A percentile compares a stretch with the other conserved stretches of the same genome.
Conservation (phyloP, 2,888 invertebrate genomes). For the Drosophila imparisetae region DNA sequence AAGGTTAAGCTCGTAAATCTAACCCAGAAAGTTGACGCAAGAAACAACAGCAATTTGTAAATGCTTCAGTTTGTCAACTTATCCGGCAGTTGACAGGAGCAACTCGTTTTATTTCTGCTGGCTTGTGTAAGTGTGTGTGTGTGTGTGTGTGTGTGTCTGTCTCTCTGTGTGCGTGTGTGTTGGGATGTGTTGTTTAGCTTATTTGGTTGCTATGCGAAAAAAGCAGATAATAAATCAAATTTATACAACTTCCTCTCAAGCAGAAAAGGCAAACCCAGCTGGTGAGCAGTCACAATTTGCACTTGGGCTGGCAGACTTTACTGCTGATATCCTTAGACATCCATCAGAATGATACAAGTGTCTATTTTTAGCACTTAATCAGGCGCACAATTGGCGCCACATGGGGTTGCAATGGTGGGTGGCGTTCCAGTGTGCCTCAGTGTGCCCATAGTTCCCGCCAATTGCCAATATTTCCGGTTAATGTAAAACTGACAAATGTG, state of each 20-base stretch:
- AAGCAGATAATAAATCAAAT: conserved; percentile 72
- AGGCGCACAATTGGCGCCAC: conserved; percentile 59
- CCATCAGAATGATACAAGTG: conserved; percentile 61
- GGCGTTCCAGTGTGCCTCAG: not conserved
- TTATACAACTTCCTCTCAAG: conserved; percentile 24
- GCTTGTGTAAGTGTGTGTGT: conserved; percentile 11
- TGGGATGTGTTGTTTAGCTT: conserved; percentile 30
- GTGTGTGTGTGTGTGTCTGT: conserved; percentile 1
- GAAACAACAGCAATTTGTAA: conserved; percentile 44
- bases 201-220: conserved; percentile 37
- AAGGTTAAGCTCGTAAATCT: conserved; percentile 40
- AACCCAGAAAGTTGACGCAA: conserved; percentile 19
- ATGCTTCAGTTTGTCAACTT: conserved; percentile 39
- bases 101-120: conserved; percentile 38
- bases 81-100: conserved; percentile 48
- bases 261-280: conserved; percentile 19
- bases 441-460: conserved; percentile 66
- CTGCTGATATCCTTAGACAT: conserved; percentile 54
- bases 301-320: conserved; percentile 22
- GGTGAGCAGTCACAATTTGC: conserved; percentile 26
- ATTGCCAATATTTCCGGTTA: conserved; percentile 78
- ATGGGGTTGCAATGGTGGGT: not conserved
- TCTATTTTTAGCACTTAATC: conserved; percentile 78
- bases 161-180: not conserved
- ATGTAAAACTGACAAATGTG: conserved; percentile 51